A percentile compares a stretch with the other conserved stretches of the same genome.
phyloP scores from a whole-genome alignment of 2,113 vertebrate genomes.

The Paramisgurnus dabryanus region DNA sequence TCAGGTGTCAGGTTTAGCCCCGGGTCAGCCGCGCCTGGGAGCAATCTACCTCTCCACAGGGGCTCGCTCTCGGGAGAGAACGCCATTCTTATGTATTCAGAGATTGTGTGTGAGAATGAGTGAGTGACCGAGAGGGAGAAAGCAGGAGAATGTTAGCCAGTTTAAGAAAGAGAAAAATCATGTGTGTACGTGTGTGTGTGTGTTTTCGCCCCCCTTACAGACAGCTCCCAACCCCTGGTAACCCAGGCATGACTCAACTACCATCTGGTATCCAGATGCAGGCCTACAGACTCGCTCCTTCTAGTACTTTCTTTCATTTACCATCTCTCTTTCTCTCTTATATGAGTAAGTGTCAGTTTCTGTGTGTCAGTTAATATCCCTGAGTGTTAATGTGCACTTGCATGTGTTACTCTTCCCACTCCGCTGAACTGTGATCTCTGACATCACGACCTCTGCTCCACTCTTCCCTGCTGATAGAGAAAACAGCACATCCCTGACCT shows the following conservation, averaged over 20 bases:
- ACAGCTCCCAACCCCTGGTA: conserved; percentile 62
- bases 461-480: conserved; percentile 57
- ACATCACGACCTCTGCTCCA: conserved; percentile 46
- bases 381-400: conserved; percentile 46
- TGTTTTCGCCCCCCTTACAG: conserved; percentile 52
- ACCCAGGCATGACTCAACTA: conserved; percentile 79
- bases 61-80: conserved; percentile 59
- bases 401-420: conserved; percentile 53
- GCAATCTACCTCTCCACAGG: conserved; percentile 72
- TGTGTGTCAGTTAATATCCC: conserved; percentile 49
- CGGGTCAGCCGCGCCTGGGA: conserved; percentile 72
- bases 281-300: conserved; percentile 59
- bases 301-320: conserved; percentile 57
- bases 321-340: conserved; percentile 47
- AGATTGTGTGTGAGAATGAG: conserved; percentile 35
- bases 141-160: conserved; percentile 19
- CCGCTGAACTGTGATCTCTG: conserved; percentile 42
- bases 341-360: conserved; percentile 45
- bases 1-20: conserved; percentile 78
- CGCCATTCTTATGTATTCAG: conserved; percentile 45
- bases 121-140: conserved; percentile 45
- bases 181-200: conserved; percentile 44
- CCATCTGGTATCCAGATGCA: conserved; percentile 84
- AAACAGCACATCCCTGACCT: conserved; percentile 66
- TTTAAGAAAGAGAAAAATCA: conserved; percentile 39